Evolutionary conservation across 2,888 invertebrate genomes (phyloP), one percentile per base, ranked within the genome.

Genomic region (Encarsia formosa): DNA sequence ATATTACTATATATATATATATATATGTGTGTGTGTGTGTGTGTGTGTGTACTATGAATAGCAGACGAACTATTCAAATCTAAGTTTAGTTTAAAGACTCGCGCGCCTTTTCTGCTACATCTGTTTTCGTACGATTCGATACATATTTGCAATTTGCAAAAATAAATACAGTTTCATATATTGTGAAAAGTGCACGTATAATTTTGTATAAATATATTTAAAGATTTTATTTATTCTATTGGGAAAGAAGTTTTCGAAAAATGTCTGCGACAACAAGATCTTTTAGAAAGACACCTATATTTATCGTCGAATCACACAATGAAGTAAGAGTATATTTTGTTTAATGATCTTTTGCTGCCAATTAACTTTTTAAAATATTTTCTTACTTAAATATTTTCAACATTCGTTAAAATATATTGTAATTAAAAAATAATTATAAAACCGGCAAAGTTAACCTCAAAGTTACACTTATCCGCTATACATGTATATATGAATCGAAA

Each of bases 291-390:
- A 83, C 87, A 47, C 89, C 89, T 15, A 78, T 89, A 56, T 85
- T 84, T 68, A 79, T 89, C 19, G 89, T 87, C 2, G 90, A 90
- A 66, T 84, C 86, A 64, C 90, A 90, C 73, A 83, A 90, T 72
- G 87, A 89, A 63, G 87, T 72, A 52, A 43, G 61, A 52, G 34
- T 42, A 31, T n/a, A 16, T 15, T 9, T 8, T 8, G 20, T 20
- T 35, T 35, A 16, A 16, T 13, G 5, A 11, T 11, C 11, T 19
- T 9, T 29, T 34, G 18, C 16, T 9, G 9, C n/a, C 3, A 3
- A 4, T 15, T 11, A 16, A 19, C 26, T 5, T 39, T 16, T 38
- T 40, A 9, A 20, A 18, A 15, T 18, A 5, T 1, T n/a, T 42
- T 39, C n/a, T n/a, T n/a, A n/a, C n/a, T n/a, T n/a, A n/a, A n/a